Percentiles rank a stretch among this genome's conserved stretches.
These are phyloP conservation scores for Calonectris borealis DNA, from an alignment of 2,113 vertebrate genomes.

Conservation along the genomic window DNA sequence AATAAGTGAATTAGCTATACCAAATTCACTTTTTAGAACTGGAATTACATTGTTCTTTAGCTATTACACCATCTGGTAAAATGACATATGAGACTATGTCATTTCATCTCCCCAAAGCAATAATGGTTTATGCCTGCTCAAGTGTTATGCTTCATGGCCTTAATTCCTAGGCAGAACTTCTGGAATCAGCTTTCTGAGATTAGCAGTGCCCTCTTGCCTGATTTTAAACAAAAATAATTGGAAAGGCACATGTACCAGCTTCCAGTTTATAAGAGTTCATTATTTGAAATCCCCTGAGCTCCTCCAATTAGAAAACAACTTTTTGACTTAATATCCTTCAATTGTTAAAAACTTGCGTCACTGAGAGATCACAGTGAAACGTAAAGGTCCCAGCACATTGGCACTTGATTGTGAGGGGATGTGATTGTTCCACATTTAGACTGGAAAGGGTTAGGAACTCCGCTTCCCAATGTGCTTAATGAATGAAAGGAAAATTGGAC, in stretches of 20 bases:
- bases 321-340: constrained; percentile 94
- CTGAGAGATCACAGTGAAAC: constrained; percentile 75
- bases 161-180: constrained; percentile 65
- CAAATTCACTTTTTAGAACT: constrained; percentile 1
- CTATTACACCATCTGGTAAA: constrained; percentile 20
- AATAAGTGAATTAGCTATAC: background rate
- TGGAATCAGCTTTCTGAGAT: constrained; percentile 76
- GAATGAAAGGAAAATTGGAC: constrained; percentile 89
- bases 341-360: constrained; percentile 98
- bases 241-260: constrained; percentile 81
- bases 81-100: background rate
- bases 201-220: constrained; percentile 76
- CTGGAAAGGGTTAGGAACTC: constrained; percentile 94
- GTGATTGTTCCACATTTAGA: constrained; percentile 91
- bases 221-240: constrained; percentile 78
- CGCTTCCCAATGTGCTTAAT: constrained; percentile 93
- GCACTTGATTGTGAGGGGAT: constrained; percentile 85
- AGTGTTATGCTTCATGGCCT: background rate
- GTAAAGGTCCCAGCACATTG: constrained; percentile 77
- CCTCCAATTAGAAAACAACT: constrained; percentile 84
- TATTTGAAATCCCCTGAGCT: constrained; percentile 79
- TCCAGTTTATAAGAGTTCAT: constrained; percentile 81
- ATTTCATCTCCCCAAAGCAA: constrained; percentile 27
- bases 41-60: constrained; percentile 24
- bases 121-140: constrained; percentile 8